These are phyloP conservation scores for Charaxes varanes DNA, from an alignment of 1,140 invertebrate genomes.

Conservation along the genomic window DNA sequence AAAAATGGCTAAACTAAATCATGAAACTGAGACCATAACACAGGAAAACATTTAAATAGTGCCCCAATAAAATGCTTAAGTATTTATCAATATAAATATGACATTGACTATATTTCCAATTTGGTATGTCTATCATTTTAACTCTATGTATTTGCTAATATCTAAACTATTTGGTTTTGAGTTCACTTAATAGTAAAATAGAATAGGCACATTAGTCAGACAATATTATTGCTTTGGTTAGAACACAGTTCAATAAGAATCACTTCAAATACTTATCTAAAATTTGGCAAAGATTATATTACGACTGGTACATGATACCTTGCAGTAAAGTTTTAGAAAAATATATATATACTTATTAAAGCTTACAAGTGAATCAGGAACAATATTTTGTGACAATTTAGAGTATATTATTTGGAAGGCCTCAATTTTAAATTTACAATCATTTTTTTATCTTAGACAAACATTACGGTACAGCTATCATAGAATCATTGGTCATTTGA, in stretches of 20 bases:
- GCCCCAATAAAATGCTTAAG: slow-evolving; percentile 30
- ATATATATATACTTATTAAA: slow-evolving; percentile 60
- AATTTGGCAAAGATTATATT: slow-evolving; percentile 61
- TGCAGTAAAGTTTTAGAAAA: slow-evolving; percentile 59
- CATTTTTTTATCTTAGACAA: slow-evolving; percentile 54
- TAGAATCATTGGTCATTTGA: slow-evolving; percentile 57
- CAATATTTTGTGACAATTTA: slow-evolving; percentile 52
- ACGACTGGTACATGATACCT: slow-evolving; percentile 44
- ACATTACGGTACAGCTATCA: slow-evolving; percentile 52
- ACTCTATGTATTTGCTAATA: slow-evolving; percentile 40
- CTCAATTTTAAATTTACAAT: slow-evolving; percentile 39
- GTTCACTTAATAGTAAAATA: slow-evolving; percentile 40
- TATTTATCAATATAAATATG: slow-evolving; percentile 29
- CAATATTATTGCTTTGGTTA: slow-evolving; percentile 71
- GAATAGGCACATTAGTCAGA: slow-evolving; percentile 68
- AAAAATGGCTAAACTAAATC: slow-evolving; percentile 32
- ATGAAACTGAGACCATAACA: slow-evolving; percentile 42
- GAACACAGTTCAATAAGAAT: slow-evolving; percentile 60
- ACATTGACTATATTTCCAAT: slow-evolving; percentile 36
- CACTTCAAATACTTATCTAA: slow-evolving; percentile 65
- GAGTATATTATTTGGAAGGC: slow-evolving; percentile 40
- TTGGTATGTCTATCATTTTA: slow-evolving; percentile 29
- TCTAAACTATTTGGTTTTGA: slow-evolving; percentile 63
- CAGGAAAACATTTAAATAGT: slow-evolving; percentile 30
- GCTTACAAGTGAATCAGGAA: slow-evolving; percentile 58